Base-by-base conservation (phyloP, 2,113 vertebrate genomes). In the human region DNA sequence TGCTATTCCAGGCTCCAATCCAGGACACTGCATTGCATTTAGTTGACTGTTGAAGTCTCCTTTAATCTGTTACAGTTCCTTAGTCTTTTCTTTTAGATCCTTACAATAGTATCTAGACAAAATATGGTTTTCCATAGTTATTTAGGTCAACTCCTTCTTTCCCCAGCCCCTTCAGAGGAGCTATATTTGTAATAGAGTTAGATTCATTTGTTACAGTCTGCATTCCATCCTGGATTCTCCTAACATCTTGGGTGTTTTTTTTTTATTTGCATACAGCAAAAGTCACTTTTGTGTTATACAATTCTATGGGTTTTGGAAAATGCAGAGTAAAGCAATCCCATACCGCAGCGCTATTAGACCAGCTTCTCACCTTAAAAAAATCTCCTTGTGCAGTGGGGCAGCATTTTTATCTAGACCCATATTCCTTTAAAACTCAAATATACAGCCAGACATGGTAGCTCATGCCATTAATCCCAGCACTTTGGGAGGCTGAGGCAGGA, bases 191-290 rank as follows among this genome's bases (percentile, higher is more conserved):
- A 87, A 93, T 70, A 78, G 1, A 61, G 16, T 92, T 84, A 59
- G 64, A 85, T 86, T 38, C 59, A 94, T 78, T 88, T 87, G 43
- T 79, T 45, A 95, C 35, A 91, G 64, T 64, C 48, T 78, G n/a
- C 68, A 78, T 91, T 78, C 61, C 59, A 91, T 52, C 32, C 35
- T 93, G 38, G 18, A 59, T 82, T 82, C 57, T 75, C 35, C 89
- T 84, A 43, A 48, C 18, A 95, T 80, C 43, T 27, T 85, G n/a
- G 10, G 45, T 12, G 86, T 75, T 75, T 14, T 22, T 48, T 70
- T 70, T 45, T 78, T 8, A 22, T 48, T 84, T 50, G 18, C 13
- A 89, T 43, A 27, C 5, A 86, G 40, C 35, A 80, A 80, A 96
- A 75, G n/a, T 66, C 38, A 89, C n/a, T 80, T 57, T 45, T 91